Conservation (phyloP, 2,888 invertebrate genomes). For the Matsumyia berberina region DNA sequence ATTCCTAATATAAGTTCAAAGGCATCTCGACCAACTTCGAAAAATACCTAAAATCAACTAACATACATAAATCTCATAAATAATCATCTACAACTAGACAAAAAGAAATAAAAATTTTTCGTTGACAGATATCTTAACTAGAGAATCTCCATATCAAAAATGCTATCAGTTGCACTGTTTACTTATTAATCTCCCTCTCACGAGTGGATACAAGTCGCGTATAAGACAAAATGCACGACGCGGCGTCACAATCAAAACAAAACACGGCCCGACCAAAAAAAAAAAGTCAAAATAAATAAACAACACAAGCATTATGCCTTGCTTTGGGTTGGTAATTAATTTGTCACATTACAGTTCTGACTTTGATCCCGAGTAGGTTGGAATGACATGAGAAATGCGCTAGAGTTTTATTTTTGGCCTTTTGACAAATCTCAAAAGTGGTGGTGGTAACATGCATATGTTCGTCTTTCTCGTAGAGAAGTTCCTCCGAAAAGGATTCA, state of each 20-base stretch:
- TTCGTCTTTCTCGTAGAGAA: constrained; percentile 7
- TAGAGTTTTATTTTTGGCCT: constrained; percentile 64
- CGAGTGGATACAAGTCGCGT: constrained; percentile 20
- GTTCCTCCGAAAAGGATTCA: constrained; percentile 25
- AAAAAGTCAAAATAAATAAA: constrained; percentile 67
- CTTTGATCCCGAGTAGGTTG: constrained; percentile 67
- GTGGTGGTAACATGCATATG: constrained; percentile 1
- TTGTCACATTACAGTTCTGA: constrained; percentile 74
- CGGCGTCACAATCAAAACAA: not conserved
- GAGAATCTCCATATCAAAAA: not conserved
- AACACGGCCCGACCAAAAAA: constrained; percentile 2
- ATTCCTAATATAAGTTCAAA: no score
- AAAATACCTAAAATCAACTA: no score
- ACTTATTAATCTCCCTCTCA: constrained; percentile 7
- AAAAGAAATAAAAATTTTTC: no score
- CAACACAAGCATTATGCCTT: constrained; percentile 40
- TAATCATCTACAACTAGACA: no score
- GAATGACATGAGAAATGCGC: constrained; percentile 63
- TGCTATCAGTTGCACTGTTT: constrained; percentile 3
- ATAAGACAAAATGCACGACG: not conserved
- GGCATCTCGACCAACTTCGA: no score
- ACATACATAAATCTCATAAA: no score
- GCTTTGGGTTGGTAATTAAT: constrained; percentile 64
- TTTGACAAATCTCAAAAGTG: constrained; percentile 66
- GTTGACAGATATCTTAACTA: constrained; percentile 39